A percentile compares a stretch with the other conserved stretches of the same genome.
Evolutionary conservation across 2,113 vertebrate genomes (phyloP).

Genomic region (Dinomys branickii): DNA sequence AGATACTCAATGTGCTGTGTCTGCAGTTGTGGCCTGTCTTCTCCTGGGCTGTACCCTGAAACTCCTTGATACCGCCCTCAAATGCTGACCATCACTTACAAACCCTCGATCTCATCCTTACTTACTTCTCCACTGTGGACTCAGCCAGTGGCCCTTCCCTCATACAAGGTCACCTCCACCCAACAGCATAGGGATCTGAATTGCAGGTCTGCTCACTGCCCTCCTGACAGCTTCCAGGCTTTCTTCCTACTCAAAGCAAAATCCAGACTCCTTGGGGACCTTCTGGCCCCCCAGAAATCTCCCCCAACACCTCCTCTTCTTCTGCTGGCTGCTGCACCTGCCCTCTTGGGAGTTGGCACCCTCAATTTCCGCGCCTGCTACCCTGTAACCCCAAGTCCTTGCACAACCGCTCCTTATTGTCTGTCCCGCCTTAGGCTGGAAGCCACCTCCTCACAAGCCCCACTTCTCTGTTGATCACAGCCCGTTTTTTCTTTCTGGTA

Average conservation of each 20-base stretch:
- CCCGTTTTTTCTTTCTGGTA: neutral
- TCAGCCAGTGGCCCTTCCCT: neutral
- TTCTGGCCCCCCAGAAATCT: neutral
- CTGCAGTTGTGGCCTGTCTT: neutral
- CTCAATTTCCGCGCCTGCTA: neutral
- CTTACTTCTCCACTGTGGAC: neutral
- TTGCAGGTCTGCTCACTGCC: neutral
- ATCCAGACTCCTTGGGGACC: neutral
- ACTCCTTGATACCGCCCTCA: neutral
- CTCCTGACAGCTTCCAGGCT: neutral
- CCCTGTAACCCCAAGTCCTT: neutral
- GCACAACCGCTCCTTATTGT: neutral
- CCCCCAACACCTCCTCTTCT: neutral
- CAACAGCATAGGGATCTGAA: neutral
- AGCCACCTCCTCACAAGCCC: neutral
- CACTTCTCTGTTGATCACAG: neutral
- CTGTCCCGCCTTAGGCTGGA: neutral
- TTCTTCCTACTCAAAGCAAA: neutral
- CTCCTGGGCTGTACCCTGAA: neutral
- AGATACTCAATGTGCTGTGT: neutral
- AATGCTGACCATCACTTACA: neutral
- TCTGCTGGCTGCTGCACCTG: neutral
- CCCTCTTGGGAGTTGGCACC: neutral
- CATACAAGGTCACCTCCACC: neutral
- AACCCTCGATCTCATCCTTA: neutral